Percentiles rank a stretch among this genome's conserved stretches.
Evolutionary conservation across 2,797 vertebrate species (phyloP).

Genomic region (Malurus splendens): DNA sequence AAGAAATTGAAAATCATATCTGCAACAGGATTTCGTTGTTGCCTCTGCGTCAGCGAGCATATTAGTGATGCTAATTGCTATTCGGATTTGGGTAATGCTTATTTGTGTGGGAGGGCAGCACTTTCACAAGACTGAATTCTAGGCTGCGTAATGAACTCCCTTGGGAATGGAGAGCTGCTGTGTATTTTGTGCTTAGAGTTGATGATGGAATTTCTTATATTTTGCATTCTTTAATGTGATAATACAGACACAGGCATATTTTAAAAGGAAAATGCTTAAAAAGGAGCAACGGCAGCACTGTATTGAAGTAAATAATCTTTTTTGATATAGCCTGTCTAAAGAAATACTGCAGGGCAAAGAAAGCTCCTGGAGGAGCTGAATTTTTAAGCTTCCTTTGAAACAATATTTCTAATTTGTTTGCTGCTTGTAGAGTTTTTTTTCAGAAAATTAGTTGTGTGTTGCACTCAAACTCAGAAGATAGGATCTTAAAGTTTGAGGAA

Average conservation of each 20-base stretch:
- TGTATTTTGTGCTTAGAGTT: neutral
- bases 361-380: neutral
- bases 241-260: neutral
- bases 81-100: neutral
- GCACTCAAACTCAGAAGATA: neutral
- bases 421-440: neutral
- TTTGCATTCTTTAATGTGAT: conserved; percentile 21
- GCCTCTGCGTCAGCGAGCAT: neutral
- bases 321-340: neutral
- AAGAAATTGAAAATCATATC: neutral
- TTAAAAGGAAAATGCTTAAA: neutral
- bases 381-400: conserved; percentile 20
- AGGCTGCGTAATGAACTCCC: conserved; percentile 20
- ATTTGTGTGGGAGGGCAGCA: conserved; percentile 18
- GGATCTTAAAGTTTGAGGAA: neutral
- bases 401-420: neutral
- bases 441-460: neutral
- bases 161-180: neutral
- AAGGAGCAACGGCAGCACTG: accelerated
- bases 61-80: conserved; percentile 17
- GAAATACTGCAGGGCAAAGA: neutral
- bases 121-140: conserved; percentile 2
- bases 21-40: neutral
- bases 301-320: neutral
- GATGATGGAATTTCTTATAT: neutral